phyloP scores from a whole-genome alignment of 2,113 vertebrate genomes.

The Cichladusa arquata region DNA sequence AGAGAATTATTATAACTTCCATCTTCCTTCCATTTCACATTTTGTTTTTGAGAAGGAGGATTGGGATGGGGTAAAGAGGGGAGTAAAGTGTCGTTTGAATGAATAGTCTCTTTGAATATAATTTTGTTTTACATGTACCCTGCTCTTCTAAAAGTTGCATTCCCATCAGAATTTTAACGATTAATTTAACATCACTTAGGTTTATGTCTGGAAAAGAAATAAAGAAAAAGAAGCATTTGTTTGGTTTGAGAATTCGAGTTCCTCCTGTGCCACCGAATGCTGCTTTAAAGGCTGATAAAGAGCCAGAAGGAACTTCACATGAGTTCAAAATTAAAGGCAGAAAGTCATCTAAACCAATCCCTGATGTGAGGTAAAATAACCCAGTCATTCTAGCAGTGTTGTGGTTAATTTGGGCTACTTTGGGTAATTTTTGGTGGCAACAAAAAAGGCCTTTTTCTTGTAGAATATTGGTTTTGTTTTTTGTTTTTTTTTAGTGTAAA shows the following conservation, averaged over 20 bases:
- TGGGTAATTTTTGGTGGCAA: not conserved
- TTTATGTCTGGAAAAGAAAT: constrained; percentile 99
- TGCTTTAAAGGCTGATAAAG: constrained; percentile 81
- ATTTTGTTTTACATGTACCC: not conserved
- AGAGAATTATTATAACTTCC: not conserved
- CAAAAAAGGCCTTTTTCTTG: not conserved
- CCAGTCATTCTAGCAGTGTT: not conserved
- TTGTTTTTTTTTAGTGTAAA: not conserved
- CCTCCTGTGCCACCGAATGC: constrained; percentile 90
- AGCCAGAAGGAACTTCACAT: constrained; percentile 88
- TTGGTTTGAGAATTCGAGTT: constrained; percentile 94
- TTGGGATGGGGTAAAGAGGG: not conserved
- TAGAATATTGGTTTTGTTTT: not conserved
- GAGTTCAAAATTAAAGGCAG: constrained; percentile 97
- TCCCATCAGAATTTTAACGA: not conserved
- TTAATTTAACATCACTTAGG: constrained; percentile 72
- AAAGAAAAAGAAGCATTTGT: constrained; percentile 99
- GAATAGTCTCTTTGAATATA: not conserved
- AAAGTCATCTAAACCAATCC: constrained; percentile 86
- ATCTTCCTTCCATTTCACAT: not conserved
- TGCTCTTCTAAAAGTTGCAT: not conserved
- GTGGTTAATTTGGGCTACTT: not conserved
- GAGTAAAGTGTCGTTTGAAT: not conserved
- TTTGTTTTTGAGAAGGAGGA: not conserved
- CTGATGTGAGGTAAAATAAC: constrained; percentile 80